phyloP scores from a whole-genome alignment of 1,140 invertebrate species.

The Drosophila punjabiensis region DNA sequence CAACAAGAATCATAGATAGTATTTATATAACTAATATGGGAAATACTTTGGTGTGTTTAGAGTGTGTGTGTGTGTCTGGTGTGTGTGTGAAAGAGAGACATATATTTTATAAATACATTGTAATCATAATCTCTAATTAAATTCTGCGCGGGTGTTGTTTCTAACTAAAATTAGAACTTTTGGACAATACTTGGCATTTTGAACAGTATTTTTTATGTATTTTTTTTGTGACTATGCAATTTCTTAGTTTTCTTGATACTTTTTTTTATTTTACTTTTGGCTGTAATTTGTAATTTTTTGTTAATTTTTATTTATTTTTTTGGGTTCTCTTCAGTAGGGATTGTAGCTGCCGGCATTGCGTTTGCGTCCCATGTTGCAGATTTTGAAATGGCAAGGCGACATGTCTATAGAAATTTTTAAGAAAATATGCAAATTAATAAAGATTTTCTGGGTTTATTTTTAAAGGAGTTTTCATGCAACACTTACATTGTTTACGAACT shows the following conservation, averaged over 20 bases:
- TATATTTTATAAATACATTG: constrained; percentile 36
- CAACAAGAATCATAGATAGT: constrained; percentile 56
- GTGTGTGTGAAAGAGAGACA: constrained; percentile 19
- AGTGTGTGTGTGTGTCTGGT: constrained; percentile 18
- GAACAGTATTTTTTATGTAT: constrained; percentile 26
- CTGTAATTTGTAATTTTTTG: constrained; percentile 11
- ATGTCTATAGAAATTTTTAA: constrained; percentile 57
- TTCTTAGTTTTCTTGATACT: constrained; percentile 1
- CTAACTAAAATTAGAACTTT: constrained; percentile 33
- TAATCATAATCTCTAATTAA: constrained; percentile 50
- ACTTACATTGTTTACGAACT: constrained; percentile 85
- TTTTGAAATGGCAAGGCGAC: constrained; percentile 82
- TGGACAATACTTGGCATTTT: constrained; percentile 59
- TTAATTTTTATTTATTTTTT: background rate
- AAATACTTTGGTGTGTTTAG: constrained; percentile 59
- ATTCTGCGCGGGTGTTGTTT: constrained; percentile 13
- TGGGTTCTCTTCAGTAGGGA: constrained; percentile 32
- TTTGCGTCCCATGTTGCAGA: constrained; percentile 83
- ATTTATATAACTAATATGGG: constrained; percentile 44
- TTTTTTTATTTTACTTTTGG: constrained; percentile 50
- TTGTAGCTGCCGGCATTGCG: constrained; percentile 63
- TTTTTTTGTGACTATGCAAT: constrained; percentile 13
- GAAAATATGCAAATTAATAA: background rate
- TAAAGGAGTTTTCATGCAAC: constrained; percentile 48
- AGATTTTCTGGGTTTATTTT: background rate